Percentiles rank a stretch among this genome's conserved stretches.
These are phyloP conservation scores for Microtus richardsoni DNA, from an alignment of 2,113 vertebrate species.

Conservation along the genomic window DNA sequence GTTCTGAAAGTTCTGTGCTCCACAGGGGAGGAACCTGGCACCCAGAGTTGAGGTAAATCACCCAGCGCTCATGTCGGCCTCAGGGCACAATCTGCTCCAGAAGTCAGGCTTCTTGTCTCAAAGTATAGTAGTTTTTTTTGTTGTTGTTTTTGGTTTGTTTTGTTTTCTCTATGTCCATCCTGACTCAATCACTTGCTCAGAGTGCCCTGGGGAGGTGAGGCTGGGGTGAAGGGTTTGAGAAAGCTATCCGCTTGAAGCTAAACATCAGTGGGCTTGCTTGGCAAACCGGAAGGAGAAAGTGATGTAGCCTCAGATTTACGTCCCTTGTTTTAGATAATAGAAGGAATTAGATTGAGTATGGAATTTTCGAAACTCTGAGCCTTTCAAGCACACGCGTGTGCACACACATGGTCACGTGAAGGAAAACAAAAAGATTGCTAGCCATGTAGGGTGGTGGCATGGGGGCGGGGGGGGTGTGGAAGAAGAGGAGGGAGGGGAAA, in stretches of 20 bases:
- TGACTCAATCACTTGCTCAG: not conserved
- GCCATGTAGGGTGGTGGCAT: too few species aligned
- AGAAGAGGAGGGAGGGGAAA: too few species aligned
- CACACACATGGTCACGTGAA: too few species aligned
- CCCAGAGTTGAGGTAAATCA: not conserved
- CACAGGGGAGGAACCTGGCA: not conserved
- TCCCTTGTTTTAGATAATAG: not conserved
- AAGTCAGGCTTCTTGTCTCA: not conserved
- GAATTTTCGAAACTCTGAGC: not conserved
- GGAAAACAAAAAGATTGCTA: too few species aligned
- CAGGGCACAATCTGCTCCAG: not conserved
- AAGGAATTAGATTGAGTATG: not conserved
- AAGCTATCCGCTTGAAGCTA: not conserved
- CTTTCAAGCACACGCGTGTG: too few species aligned
- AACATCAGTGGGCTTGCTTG: not conserved
- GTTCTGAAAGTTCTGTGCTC: rapidly evolving
- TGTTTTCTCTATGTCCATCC: not conserved
- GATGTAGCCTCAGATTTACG: not conserved
- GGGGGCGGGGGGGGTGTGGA: too few species aligned
- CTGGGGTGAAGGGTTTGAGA: not conserved
- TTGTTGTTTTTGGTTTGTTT: not conserved
- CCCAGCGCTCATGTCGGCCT: not conserved
- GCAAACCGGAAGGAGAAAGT: not conserved
- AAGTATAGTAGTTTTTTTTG: not conserved
- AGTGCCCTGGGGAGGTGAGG: not conserved